These are phyloP conservation scores for Eilema sororculum DNA, from an alignment of 2,888 invertebrate genomes.

Conservation along the genomic window DNA sequence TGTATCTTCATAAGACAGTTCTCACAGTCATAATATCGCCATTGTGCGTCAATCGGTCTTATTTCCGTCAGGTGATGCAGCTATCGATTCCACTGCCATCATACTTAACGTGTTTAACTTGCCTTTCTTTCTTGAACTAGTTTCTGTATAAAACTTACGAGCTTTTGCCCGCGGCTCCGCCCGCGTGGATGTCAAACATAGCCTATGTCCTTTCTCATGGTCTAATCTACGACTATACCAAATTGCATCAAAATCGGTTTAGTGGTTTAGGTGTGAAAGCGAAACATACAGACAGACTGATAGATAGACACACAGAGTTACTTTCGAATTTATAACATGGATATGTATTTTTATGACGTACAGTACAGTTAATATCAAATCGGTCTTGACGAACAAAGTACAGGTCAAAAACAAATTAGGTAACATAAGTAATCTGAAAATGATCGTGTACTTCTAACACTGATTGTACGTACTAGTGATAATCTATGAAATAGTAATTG, in stretches of 20 bases:
- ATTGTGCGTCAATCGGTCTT: slow-evolving; percentile 29
- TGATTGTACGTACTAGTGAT: neutral
- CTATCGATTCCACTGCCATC: slow-evolving; percentile 20
- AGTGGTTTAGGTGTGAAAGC: too few species aligned
- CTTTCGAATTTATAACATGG: too few species aligned
- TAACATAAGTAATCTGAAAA: neutral
- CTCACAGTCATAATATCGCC: slow-evolving; percentile 36
- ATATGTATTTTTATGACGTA: neutral
- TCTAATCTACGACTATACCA: too few species aligned
- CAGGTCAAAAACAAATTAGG: neutral
- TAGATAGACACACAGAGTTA: too few species aligned
- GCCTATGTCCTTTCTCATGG: too few species aligned
- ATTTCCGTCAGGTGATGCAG: slow-evolving; percentile 23
- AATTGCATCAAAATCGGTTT: too few species aligned
- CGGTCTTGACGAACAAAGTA: too few species aligned
- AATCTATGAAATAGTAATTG: neutral
- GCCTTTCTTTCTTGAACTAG: neutral
- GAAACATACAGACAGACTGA: too few species aligned
- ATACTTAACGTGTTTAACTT: neutral
- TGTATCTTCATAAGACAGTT: slow-evolving; percentile 20
- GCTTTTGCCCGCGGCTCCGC: too few species aligned
- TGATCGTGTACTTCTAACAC: neutral
- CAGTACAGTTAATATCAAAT: too few species aligned
- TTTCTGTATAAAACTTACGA: neutral
- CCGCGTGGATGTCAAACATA: too few species aligned